Conservation (phyloP, 1,140 invertebrate genomes). For the Drosophila jambulina region DNA sequence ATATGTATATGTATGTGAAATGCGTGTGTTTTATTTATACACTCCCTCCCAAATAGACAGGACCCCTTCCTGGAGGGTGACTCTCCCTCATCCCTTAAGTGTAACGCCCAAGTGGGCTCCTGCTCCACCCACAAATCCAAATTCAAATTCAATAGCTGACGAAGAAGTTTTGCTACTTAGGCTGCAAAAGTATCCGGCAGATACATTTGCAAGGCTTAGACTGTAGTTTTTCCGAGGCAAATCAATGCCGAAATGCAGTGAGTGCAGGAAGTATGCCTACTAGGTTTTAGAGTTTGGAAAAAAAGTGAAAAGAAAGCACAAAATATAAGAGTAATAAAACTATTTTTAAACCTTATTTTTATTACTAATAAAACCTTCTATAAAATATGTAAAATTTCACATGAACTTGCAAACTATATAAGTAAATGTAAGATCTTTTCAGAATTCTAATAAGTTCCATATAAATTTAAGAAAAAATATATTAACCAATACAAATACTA, state of each 20-base stretch:
- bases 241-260: conserved; percentile 14
- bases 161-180: conserved; percentile 49
- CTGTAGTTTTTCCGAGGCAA: conserved; percentile 13
- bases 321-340: background rate
- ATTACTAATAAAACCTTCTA: background rate
- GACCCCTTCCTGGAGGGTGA: background rate
- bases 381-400: background rate
- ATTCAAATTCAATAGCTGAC: conserved; percentile 67
- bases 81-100: background rate
- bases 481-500: background rate
- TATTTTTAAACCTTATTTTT: background rate
- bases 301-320: too few relatives aligned
- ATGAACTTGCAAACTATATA: background rate
- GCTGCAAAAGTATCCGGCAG: conserved; percentile 23
- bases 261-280: background rate
- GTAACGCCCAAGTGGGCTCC: conserved; percentile 19
- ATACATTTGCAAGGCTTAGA: conserved; percentile 43
- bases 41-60: background rate
- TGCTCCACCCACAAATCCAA: conserved; percentile 22
- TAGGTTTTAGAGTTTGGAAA: too few relatives aligned
- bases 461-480: background rate
- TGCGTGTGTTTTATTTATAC: conserved; percentile 71
- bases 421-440: too few relatives aligned
- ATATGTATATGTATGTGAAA: conserved; percentile 26
- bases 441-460: background rate